These are phyloP conservation scores for Trachelus stipa DNA, from an alignment of 2,888 invertebrate genomes.

Conservation along the genomic window DNA sequence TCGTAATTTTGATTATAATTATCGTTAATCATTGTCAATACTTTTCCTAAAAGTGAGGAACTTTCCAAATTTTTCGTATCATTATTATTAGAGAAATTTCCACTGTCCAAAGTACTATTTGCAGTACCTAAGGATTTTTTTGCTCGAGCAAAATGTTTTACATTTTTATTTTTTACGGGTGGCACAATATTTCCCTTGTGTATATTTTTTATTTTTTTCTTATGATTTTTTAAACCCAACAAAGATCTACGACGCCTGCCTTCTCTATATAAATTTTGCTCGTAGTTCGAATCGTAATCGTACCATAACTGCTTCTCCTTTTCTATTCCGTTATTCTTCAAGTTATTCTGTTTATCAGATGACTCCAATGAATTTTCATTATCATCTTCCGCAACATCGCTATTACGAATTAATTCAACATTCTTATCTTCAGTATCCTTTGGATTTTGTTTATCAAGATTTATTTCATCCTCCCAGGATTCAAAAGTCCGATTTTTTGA, in stretches of 20 bases:
- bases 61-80: background rate
- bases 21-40: background rate
- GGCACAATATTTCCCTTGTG: background rate
- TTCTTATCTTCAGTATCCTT: background rate
- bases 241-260: conserved; percentile 24
- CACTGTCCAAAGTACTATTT: background rate
- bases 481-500: conserved; percentile 13
- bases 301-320: conserved; percentile 8
- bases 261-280: conserved; percentile 6
- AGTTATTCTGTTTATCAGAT: background rate
- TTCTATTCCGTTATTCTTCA: background rate
- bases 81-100: background rate
- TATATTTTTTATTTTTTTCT: background rate
- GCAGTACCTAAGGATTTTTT: background rate
- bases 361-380: background rate
- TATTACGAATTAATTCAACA: background rate
- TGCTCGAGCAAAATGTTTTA: background rate
- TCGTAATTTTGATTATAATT: background rate
- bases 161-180: background rate
- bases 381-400: background rate
- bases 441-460: conserved; percentile 15
- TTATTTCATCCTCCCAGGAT: conserved; percentile 23
- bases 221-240: conserved; percentile 16
- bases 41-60: background rate
- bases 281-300: conserved; percentile 19